These are phyloP conservation scores for Callospermophilus lateralis DNA, from an alignment of 2,113 vertebrate species.

Conservation along the genomic window DNA sequence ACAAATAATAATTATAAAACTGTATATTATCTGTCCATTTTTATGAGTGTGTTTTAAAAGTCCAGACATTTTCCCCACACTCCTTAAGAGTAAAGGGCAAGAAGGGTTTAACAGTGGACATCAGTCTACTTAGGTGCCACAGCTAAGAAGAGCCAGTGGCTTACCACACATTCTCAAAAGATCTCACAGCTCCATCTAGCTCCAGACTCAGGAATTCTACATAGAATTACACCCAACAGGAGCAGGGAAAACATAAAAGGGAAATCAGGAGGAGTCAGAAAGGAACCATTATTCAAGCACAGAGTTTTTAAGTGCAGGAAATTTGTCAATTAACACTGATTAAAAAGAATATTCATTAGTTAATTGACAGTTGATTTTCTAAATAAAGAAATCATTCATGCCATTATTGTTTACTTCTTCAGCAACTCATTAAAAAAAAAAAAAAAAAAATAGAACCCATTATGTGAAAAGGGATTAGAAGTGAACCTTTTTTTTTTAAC, in stretches of 20 bases:
- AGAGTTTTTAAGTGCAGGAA: conserved; percentile 11
- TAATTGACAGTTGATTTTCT: conserved; percentile 78
- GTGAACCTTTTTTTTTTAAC: not conserved
- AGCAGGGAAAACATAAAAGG: conserved; percentile 43
- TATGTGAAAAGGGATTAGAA: not conserved
- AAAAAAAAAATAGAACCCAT: not conserved
- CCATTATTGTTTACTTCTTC: conserved; percentile 64
- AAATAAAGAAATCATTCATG: conserved; percentile 71
- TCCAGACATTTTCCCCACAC: not conserved
- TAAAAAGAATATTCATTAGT: conserved; percentile 74
- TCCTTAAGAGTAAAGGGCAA: conserved; percentile 28
- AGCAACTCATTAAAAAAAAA: not conserved
- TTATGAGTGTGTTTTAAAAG: conserved; percentile 36
- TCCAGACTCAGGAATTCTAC: conserved; percentile 83
- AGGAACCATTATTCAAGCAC: not conserved
- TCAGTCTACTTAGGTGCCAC: not conserved
- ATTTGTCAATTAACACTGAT: conserved; percentile 60
- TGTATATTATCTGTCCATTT: conserved; percentile 37
- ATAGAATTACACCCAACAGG: not conserved
- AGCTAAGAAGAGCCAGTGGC: conserved; percentile 40
- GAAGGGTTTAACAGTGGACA: not conserved
- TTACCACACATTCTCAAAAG: conserved; percentile 80
- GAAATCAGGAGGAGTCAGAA: conserved; percentile 64
- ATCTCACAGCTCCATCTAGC: conserved; percentile 92
- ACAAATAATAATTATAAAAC: conserved; percentile 65